These are phyloP conservation scores for Tipula vernalis DNA, from an alignment of 2,888 invertebrate genomes.

Conservation along the genomic window DNA sequence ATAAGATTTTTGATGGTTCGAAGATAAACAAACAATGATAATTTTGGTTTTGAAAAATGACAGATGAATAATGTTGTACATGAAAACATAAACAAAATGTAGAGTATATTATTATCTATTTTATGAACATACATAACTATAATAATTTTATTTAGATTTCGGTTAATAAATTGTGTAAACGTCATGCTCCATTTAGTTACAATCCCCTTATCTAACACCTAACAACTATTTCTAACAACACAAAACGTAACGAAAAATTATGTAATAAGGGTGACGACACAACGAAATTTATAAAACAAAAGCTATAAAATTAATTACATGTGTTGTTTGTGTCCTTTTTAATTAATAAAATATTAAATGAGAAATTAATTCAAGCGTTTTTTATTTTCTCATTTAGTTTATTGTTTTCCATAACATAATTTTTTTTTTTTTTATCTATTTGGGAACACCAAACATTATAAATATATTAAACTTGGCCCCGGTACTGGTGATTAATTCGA, in stretches of 20 bases:
- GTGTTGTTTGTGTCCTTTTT: not conserved
- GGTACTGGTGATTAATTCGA: not conserved
- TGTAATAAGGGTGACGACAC: not conserved
- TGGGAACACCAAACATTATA: not conserved
- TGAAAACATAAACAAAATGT: not conserved
- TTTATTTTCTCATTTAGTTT: not conserved
- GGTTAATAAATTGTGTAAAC: not conserved
- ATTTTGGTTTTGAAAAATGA: not conserved
- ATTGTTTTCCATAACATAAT: not conserved
- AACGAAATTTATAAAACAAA: not conserved
- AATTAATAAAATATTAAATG: not conserved
- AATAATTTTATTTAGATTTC: not conserved
- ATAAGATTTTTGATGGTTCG: not conserved
- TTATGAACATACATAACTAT: not conserved
- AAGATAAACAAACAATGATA: not conserved
- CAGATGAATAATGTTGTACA: not conserved
- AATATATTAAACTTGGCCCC: not conserved
- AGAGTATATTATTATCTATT: not conserved
- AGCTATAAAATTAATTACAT: not conserved
- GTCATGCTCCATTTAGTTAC: not conserved
- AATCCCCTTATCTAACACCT: not conserved
- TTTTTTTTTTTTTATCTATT: not conserved
- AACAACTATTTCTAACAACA: not conserved
- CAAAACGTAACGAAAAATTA: not conserved
- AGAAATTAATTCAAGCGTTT: not conserved